Evolutionary conservation across 2,113 vertebrate genomes (phyloP).

Genomic region (Cottus gobio): DNA sequence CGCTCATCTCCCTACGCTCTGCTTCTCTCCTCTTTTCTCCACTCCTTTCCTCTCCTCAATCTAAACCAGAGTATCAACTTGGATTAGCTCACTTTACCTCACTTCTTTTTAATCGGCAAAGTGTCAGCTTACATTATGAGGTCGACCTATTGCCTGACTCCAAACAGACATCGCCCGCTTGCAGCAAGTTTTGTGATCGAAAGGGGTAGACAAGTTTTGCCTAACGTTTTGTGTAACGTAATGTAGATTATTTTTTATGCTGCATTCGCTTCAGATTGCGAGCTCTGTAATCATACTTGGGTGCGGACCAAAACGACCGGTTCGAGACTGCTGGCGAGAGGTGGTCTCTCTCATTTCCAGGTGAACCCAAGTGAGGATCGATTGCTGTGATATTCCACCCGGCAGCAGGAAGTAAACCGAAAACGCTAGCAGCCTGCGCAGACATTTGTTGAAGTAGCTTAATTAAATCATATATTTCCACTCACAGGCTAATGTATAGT

Average conservation of each 20-base stretch:
- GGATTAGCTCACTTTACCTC: conserved; percentile 38
- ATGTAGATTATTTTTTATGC: too few species aligned
- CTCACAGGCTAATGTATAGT: neutral
- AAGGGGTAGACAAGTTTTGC: neutral
- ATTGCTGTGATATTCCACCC: too few species aligned
- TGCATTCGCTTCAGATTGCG: neutral
- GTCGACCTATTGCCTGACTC: conserved; percentile 1
- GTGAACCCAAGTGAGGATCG: too few species aligned
- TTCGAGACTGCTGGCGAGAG: too few species aligned
- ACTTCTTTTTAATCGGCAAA: conserved; percentile 45
- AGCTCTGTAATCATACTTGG: neutral
- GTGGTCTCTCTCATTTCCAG: neutral
- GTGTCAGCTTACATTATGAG: conserved; percentile 1
- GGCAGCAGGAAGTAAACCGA: neutral
- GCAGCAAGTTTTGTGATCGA: neutral
- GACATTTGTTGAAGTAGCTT: neutral
- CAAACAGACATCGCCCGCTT: neutral
- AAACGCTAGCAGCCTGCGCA: neutral
- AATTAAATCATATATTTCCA: neutral
- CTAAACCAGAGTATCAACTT: conserved; percentile 34
- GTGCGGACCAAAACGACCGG: neutral
- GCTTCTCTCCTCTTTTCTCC: conserved; percentile 31
- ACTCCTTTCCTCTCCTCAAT: conserved; percentile 13
- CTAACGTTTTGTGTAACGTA: too few species aligned
- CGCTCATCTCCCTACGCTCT: conserved; percentile 40